phyloP scores from a whole-genome alignment of 1,140 invertebrate genomes.

The Cydia splendana region DNA sequence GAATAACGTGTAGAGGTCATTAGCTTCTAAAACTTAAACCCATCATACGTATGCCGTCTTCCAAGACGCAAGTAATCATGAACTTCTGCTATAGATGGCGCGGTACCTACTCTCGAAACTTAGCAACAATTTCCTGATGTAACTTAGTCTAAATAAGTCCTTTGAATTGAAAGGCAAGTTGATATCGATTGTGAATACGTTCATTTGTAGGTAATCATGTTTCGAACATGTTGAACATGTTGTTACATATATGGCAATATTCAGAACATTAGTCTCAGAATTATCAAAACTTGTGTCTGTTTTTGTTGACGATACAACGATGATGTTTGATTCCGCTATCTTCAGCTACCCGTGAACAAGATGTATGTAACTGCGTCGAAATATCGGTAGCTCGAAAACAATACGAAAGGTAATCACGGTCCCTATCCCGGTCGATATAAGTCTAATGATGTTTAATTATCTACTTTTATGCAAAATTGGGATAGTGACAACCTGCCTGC shows the following conservation, averaged over 20 bases:
- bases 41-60: slow-evolving; percentile 18
- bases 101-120: slow-evolving; percentile 7
- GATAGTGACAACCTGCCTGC: too few species aligned
- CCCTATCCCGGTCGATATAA: too few species aligned
- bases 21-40: slow-evolving; percentile 12
- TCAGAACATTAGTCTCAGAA: too few species aligned
- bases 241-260: background rate
- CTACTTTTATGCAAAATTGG: too few species aligned
- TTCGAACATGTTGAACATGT: background rate
- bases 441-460: too few species aligned
- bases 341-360: too few species aligned
- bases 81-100: slow-evolving; percentile 1
- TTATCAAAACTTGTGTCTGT: too few species aligned
- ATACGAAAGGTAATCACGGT: too few species aligned
- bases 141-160: slow-evolving; percentile 29
- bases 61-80: slow-evolving; percentile 19
- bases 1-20: background rate
- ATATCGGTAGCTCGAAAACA: too few species aligned
- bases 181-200: slow-evolving; percentile 24
- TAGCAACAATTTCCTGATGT: slow-evolving; percentile 32
- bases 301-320: too few species aligned
- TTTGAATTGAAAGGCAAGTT: slow-evolving; percentile 25
- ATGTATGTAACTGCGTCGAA: too few species aligned
- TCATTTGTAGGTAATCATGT: background rate
- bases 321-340: too few species aligned